Conservation (phyloP, 2,113 vertebrate genomes). For the Circaetus cinerascens region DNA sequence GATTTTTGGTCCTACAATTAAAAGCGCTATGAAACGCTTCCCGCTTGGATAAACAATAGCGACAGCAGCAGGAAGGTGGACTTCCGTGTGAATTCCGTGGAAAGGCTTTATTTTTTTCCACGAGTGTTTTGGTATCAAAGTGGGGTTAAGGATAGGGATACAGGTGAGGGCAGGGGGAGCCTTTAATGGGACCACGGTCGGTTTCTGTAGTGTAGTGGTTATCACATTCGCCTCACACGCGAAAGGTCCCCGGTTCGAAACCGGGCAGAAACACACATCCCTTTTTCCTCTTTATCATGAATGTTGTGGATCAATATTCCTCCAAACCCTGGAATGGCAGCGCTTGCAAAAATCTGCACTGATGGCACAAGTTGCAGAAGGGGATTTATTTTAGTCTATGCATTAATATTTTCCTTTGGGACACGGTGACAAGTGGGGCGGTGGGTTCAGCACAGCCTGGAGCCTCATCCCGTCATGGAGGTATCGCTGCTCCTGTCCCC, state of each 20-base stretch:
- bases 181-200: fast-evolving
- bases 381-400: no score
- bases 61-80: not conserved
- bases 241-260: conserved; percentile 55
- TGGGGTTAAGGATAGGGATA: not conserved
- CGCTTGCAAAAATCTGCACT: not conserved
- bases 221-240: conserved; percentile 73
- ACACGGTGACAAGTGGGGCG: fast-evolving
- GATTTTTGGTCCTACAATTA: not conserved
- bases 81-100: not conserved
- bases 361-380: no score
- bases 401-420: not conserved
- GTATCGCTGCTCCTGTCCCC: not conserved
- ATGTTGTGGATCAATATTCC: fast-evolving
- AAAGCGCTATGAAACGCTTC: not conserved
- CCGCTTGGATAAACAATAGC: not conserved
- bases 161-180: not conserved
- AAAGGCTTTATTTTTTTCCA: not conserved
- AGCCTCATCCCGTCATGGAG: no score
- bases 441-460: not conserved
- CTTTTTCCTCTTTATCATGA: not conserved
- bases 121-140: no score
- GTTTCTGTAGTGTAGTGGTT: conserved; percentile 74
- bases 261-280: not conserved
- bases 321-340: no score